phyloP scores from a whole-genome alignment of 2,888 invertebrate species.

The Drosophila nr. fundita region DNA sequence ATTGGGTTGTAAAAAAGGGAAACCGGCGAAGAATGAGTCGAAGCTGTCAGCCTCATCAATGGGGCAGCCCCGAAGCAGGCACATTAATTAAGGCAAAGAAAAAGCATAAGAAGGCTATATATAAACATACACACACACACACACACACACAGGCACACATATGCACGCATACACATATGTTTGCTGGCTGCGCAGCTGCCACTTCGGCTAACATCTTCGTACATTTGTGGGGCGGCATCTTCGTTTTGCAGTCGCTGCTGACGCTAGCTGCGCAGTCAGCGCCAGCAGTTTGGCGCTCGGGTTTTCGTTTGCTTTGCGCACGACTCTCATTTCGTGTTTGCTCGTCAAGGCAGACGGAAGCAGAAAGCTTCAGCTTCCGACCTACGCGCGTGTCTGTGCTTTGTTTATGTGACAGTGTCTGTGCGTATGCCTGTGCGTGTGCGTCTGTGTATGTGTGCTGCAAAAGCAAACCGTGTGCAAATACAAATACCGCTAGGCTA shows the following conservation, averaged over 20 bases:
- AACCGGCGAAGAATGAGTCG: constrained; percentile 24
- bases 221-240: constrained; percentile 28
- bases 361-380: constrained; percentile 64
- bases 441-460: constrained; percentile 12
- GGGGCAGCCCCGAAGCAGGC: constrained; percentile 67
- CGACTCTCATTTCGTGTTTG: constrained; percentile 80
- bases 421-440: neutral
- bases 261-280: constrained; percentile 44
- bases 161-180: constrained; percentile 6
- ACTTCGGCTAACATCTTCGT: constrained; percentile 69
- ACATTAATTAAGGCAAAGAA: constrained; percentile 73
- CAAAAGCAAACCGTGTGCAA: constrained; percentile 37
- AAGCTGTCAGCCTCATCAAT: constrained; percentile 66
- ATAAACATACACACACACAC: constrained; percentile 40
- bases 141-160: constrained; percentile 25
- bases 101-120: constrained; percentile 52
- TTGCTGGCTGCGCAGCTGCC: constrained; percentile 36
- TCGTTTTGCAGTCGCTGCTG: constrained; percentile 34
- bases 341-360: constrained; percentile 78
- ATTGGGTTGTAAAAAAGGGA: constrained; percentile 10
- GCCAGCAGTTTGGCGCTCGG: constrained; percentile 56
- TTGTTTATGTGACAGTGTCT: constrained; percentile 7
- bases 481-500: constrained; percentile 44
- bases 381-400: constrained; percentile 42
- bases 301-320: constrained; percentile 75